Base-by-base conservation (phyloP, 2,797 vertebrate species). In the Melanotaenia parkinsoni region DNA sequence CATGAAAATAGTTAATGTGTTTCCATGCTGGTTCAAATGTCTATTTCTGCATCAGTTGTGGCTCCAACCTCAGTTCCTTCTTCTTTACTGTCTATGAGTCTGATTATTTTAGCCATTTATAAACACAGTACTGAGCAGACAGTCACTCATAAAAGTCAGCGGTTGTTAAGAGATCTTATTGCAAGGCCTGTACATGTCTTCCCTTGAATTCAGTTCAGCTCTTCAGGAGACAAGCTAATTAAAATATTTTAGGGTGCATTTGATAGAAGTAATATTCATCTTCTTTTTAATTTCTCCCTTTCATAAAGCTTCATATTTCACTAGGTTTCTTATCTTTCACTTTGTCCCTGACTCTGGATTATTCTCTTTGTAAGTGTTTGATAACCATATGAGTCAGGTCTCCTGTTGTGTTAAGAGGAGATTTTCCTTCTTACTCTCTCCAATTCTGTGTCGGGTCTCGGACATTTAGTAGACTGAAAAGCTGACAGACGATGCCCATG, bases 401-500 rank as follows among this genome's bases (percentile, higher is more conserved):
- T 79, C 72, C 76, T 81, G 64, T 63, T 70, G 61, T 79, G 73
- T 80, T 80, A 63, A 61, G 63, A 22, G 76, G n/a, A 76, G 33
- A 67, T 79, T 72, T 65, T 76, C 56, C 54, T 45, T 47, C 38
- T 58, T 28, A 63, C 63, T 67, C 62, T 69, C 50, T 69, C 47
- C 80, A 68, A 32, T 72, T 79, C 60, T 66, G 63, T 70, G 57
- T 77, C 78, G 83, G 81, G 78, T 85, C 58, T 77, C 45, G 47
- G 77, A 77, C 85, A 75, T 84, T 84, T 86, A 83, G 72, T 71
- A 54, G 71, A 80, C 79, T 80, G 77, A 85, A 85, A 91, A 86
- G 67, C 83, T 70, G 82, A 89, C 91, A 90, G 86, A 90, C 58
- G 72, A 89, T 85, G 83, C 65, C 77, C 82, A 92, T 91, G 84